Evolutionary conservation across 2,888 invertebrate species (phyloP), one percentile per base, ranked within the genome.

Genomic region (Macrosoma leucophasiata): DNA sequence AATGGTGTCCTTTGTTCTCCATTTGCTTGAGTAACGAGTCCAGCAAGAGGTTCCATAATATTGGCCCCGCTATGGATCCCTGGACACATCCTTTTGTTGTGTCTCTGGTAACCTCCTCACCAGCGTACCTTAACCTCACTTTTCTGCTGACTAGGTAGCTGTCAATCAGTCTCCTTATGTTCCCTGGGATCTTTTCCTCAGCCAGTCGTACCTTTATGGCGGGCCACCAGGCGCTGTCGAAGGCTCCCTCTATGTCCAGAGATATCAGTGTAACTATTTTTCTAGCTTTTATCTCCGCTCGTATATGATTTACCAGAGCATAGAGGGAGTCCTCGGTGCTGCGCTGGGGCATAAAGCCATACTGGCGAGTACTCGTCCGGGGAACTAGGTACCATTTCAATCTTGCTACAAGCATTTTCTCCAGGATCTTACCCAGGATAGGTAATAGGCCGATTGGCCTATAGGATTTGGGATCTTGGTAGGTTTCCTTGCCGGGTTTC

Each of bases 71-170:
- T n/a, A 37, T 41, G 1, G 41, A 41, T 4, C 41, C 42, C 13
- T 42, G 42, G 1, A 42, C 33, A 13, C 42, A 42, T 4, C 41
- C 36, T 15, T 41, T 41, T n/a, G 14, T 33, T 1, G 41, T 41
- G 2, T 5, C 15, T 12, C 17, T 33, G n/a, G 14, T n/a, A 13
- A 3, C 11, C 14, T 17, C 24, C 12, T 21, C 18, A 6, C 36
- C 35, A 7, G 8, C 14, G 10, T 35, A 35, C 7, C 20, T 11
- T n/a, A 35, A 9, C 3, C 7, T 33, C 5, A 42, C 33, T 10
- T 25, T 35, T 12, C 36, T 14, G 29, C 30, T 20, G 8, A n/a
- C 13, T 3, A 42, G 26, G 33, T 42, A 41, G 28, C 26, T 32
- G 13, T 12, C 24, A 1, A 41, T 26, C 7, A 41, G 3, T 5